These are phyloP conservation scores for Pollenia labialis DNA, from an alignment of 2,888 invertebrate genomes.

Conservation along the genomic window DNA sequence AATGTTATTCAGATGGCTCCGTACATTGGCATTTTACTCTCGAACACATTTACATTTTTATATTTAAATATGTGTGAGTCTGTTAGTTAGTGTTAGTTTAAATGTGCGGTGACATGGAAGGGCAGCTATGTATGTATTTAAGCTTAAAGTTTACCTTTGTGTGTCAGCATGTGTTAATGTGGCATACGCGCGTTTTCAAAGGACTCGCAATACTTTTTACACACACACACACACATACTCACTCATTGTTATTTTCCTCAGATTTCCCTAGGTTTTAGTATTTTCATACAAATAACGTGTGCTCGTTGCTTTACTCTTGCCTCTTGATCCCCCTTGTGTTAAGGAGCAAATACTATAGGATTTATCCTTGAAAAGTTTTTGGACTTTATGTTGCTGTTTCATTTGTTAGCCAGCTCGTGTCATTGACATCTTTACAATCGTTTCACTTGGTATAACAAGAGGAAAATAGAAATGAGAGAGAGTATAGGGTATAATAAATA, in stretches of 20 bases:
- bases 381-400: slow-evolving; percentile 22
- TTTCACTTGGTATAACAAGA: slow-evolving; percentile 74
- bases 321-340: neutral
- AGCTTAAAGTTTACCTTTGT: slow-evolving; percentile 26
- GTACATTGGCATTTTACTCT: slow-evolving; percentile 44
- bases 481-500: neutral
- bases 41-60: neutral
- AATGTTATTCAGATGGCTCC: slow-evolving; percentile 61
- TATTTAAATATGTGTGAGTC: neutral
- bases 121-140: slow-evolving; percentile 15
- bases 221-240: neutral
- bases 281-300: neutral
- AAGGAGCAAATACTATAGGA: neutral
- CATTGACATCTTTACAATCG: slow-evolving; percentile 79
- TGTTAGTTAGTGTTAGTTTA: slow-evolving; percentile 2
- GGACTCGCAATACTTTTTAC: slow-evolving; percentile 1
- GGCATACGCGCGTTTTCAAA: slow-evolving; percentile 32
- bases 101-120: slow-evolving; percentile 52
- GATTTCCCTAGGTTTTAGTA: neutral
- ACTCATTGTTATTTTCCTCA: neutral
- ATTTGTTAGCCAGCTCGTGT: slow-evolving; percentile 63
- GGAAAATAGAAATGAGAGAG: neutral
- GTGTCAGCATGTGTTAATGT: neutral
- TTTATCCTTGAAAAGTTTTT: slow-evolving; percentile 74
- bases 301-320: neutral